Base-by-base conservation (phyloP, 2,797 vertebrate species). In the Sitta carolinensis region DNA sequence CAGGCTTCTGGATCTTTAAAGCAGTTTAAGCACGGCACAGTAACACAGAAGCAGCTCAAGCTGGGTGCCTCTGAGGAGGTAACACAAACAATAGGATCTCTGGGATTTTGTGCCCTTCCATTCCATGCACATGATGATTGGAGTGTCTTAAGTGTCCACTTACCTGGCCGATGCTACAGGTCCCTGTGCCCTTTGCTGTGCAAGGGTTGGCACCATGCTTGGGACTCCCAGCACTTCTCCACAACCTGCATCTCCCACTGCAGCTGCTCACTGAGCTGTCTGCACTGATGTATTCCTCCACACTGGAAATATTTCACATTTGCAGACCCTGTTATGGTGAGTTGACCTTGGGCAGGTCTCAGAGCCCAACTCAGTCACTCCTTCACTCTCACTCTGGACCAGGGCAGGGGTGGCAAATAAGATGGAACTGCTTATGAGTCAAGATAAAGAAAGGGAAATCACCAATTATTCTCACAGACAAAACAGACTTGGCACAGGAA, bases 391-490 rank as follows among this genome's bases (percentile, higher is more conserved):
- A 38, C 40, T 45, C n/a, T 38, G 19, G 10, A 72, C 10, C 4
- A 72, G 19, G 11, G 10, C 26, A 58, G 4, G 20, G 1, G 7
- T 55, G 42, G 13, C 17, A 64, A 34, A 40, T 29, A 22, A 25
- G 25, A 25, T n/a, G 34, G 10, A 73, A 20, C 34, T 47, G 10
- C n/a, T 66, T 7, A 27, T 16, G 23, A 19, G 8, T 29, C 1
- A 2, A 45, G 14, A 15, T 7, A 22, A 52, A 30, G 25, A 48
- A 3, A 22, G 10, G 10, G 29, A 38, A 13, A 36, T 63, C 8
- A 34, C 5, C 13, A 16, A 0, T 57, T 57, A 26, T 15, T 2
- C 1, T n/a, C 20, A 51, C 0, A 0, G 26, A 14, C 3, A 57
- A 69, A 69, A 27, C 16, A 59, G 43, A 32, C 27, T 62, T 0